Evolutionary conservation across 2,888 invertebrate genomes (phyloP).

Genomic region (Torymus texanus): DNA sequence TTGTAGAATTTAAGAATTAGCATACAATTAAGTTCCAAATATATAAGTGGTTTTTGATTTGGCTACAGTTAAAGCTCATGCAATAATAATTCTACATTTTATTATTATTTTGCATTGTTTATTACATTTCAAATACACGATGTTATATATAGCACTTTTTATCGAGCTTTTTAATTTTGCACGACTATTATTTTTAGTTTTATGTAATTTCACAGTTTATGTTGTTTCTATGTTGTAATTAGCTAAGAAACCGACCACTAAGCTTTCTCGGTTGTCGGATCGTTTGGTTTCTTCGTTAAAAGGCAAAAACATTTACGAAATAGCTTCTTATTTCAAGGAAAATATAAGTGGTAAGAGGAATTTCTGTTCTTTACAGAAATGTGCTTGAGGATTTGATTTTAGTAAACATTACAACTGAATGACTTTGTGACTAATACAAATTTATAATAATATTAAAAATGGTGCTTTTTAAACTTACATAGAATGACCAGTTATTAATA

Average conservation of each 20-base stretch:
- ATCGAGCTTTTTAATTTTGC: conserved; percentile 36
- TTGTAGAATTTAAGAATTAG: too few relatives aligned
- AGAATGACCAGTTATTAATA: too few relatives aligned
- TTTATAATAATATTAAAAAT: too few relatives aligned
- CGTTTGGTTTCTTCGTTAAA: conserved; percentile 73
- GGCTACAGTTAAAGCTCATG: too few relatives aligned
- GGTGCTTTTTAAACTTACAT: too few relatives aligned
- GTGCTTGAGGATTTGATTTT: conserved; percentile 49
- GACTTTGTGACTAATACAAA: conserved; percentile 21
- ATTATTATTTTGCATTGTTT: too few relatives aligned
- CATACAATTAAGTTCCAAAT: too few relatives aligned
- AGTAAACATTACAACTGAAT: conserved; percentile 25
- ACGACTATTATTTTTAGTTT: conserved; percentile 45
- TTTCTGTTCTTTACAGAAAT: conserved; percentile 40
- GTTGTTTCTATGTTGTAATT: conserved; percentile 67
- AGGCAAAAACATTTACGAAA: conserved; percentile 73
- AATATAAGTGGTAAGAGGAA: conserved; percentile 71
- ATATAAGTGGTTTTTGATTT: too few relatives aligned
- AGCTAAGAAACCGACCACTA: conserved; percentile 72
- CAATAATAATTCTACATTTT: too few relatives aligned
- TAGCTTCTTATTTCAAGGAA: conserved; percentile 74
- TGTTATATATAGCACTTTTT: conserved; percentile 38
- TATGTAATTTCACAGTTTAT: conserved; percentile 51
- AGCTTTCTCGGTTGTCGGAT: conserved; percentile 70
- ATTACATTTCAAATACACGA: background rate